These are phyloP conservation scores for Drosophila atripex DNA, from an alignment of 2,888 invertebrate genomes.

Conservation along the genomic window DNA sequence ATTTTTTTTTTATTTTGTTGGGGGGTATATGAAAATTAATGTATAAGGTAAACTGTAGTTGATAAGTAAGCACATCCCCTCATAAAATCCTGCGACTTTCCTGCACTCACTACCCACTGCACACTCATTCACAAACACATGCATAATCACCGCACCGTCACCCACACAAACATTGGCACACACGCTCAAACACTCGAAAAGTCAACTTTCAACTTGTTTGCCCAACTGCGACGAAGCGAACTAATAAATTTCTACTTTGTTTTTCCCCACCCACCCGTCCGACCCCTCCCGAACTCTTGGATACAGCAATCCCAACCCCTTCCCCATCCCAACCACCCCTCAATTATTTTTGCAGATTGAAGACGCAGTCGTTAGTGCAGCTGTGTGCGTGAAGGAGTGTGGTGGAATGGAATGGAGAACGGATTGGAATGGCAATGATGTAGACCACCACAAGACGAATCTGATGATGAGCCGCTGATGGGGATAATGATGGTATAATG, in stretches of 20 bases:
- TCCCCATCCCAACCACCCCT: constrained; percentile 34
- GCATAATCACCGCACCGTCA: constrained; percentile 43
- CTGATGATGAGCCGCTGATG: constrained; percentile 50
- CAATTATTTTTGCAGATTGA: constrained; percentile 74
- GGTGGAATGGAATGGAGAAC: constrained; percentile 30
- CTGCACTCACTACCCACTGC: constrained; percentile 27
- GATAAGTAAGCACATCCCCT: neutral
- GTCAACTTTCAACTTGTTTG: constrained; percentile 71
- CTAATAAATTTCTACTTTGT: constrained; percentile 77
- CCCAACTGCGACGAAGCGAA: constrained; percentile 75
- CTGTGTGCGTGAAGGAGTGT: constrained; percentile 42
- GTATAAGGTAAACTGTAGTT: too few species aligned
- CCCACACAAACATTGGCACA: constrained; percentile 36
- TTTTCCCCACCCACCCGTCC: constrained; percentile 25
- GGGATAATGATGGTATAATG: constrained; percentile 49
- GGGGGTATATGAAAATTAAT: too few species aligned
- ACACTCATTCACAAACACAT: constrained; percentile 27
- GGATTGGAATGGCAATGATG: constrained; percentile 56
- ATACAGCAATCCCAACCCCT: neutral
- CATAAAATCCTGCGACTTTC: constrained; percentile 24
- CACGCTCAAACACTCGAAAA: constrained; percentile 34
- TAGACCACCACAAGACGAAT: constrained; percentile 44
- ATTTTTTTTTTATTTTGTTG: too few species aligned
- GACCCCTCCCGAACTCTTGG: neutral
- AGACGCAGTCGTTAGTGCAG: constrained; percentile 47